A percentile compares a stretch with the other conserved stretches of the same genome.
phyloP scores from a whole-genome alignment of 2,113 vertebrate genomes.

The Nanorana parkeri region DNA sequence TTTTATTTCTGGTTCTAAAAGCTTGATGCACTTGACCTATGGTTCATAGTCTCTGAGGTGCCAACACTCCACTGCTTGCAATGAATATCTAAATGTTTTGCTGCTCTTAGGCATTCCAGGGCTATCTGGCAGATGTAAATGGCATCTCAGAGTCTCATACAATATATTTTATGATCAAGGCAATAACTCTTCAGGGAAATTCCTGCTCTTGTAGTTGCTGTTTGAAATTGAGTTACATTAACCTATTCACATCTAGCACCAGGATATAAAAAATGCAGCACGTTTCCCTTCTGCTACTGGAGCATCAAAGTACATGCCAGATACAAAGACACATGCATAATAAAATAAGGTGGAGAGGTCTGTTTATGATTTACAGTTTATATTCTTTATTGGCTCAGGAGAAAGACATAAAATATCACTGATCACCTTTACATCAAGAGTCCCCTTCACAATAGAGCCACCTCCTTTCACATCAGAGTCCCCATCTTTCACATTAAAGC shows the following conservation, averaged over 20 bases:
- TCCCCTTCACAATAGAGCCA: too few relatives aligned
- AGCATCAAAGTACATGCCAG: neutral
- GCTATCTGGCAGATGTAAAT: conserved; percentile 34
- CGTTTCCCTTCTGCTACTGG: neutral
- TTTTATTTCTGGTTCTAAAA: neutral
- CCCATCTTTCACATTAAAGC: too few relatives aligned
- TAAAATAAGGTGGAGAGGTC: neutral
- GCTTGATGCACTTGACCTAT: neutral
- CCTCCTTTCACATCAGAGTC: too few relatives aligned
- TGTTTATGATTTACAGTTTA: too few relatives aligned
- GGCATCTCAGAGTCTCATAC: conserved; percentile 19
- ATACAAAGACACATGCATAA: neutral
- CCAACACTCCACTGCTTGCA: neutral
- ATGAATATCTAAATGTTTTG: conserved; percentile 42
- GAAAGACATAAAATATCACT: too few relatives aligned
- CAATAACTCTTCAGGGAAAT: conserved; percentile 40
- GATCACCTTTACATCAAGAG: too few relatives aligned
- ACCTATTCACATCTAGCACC: conserved; percentile 13
- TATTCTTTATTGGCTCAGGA: too few relatives aligned
- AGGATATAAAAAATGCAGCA: conserved; percentile 27
- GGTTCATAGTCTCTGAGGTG: neutral
- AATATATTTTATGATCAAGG: conserved; percentile 38
- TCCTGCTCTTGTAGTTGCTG: neutral
- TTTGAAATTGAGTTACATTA: conserved; percentile 28
- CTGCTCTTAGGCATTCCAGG: conserved; percentile 1